Evolutionary conservation across 2,888 invertebrate species (phyloP).

Genomic region (Rhyacophila evoluta): DNA sequence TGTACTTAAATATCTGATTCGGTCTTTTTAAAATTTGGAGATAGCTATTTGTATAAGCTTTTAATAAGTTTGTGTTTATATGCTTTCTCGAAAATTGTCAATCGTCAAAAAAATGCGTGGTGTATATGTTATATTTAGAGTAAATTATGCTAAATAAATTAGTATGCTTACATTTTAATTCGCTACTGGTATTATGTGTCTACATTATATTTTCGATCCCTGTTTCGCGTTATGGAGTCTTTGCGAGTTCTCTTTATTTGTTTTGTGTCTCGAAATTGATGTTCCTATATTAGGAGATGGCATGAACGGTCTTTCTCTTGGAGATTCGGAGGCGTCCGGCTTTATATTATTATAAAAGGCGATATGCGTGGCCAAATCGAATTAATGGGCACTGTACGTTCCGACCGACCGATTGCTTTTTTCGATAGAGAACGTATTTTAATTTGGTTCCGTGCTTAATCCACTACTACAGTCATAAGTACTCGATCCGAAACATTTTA

Average conservation of each 20-base stretch:
- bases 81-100: too few species aligned
- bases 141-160: too few species aligned
- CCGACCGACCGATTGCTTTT: neutral
- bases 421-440: neutral
- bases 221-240: neutral
- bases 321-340: conserved; percentile 4
- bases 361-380: conserved; percentile 7
- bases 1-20: too few species aligned
- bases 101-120: too few species aligned
- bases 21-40: too few species aligned
- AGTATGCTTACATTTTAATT: too few species aligned
- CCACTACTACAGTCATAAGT: neutral
- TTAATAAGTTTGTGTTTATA: too few species aligned
- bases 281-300: conserved; percentile 19
- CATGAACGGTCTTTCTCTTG: neutral
- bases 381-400: neutral
- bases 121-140: too few species aligned
- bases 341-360: neutral
- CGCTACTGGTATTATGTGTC: too few species aligned
- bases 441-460: neutral
- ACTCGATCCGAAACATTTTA: neutral
- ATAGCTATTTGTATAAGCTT: too few species aligned
- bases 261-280: neutral
- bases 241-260: neutral
- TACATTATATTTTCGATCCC: conserved; percentile 1